Conservation (phyloP, 2,113 vertebrate species). For the Rhinolophus ferrumequinum region DNA sequence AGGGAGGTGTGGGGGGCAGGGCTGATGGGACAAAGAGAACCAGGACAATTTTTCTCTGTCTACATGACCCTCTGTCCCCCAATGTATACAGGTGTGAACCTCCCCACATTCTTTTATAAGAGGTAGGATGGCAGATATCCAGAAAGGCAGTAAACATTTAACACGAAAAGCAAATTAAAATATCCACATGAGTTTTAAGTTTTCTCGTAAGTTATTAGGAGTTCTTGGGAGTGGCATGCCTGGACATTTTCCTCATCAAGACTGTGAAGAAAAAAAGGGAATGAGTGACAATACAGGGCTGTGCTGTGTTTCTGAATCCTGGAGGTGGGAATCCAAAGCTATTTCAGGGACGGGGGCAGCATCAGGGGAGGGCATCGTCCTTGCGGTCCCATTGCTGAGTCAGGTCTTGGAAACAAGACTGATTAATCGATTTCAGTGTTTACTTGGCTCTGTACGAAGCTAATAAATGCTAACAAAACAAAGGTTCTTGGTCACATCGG, state of each 20-base stretch:
- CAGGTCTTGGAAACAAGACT: neutral
- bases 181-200: neutral
- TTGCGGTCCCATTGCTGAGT: neutral
- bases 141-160: neutral
- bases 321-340: neutral
- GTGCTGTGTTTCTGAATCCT: neutral
- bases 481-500: neutral
- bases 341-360: neutral
- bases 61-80: fast-evolving
- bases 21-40: neutral
- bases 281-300: no score
- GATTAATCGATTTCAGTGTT: neutral
- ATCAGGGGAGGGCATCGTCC: fast-evolving
- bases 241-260: slow-evolving; percentile 2
- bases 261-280: neutral
- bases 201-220: neutral
- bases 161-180: neutral
- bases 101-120: neutral
- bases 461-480: slow-evolving; percentile 12
- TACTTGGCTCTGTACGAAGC: neutral
- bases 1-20: fast-evolving
- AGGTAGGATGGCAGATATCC: neutral
- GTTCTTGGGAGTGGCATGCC: neutral
- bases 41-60: neutral
- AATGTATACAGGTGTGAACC: fast-evolving